Conservation (phyloP, 2,113 vertebrate genomes). For the Furnarius figulus region DNA sequence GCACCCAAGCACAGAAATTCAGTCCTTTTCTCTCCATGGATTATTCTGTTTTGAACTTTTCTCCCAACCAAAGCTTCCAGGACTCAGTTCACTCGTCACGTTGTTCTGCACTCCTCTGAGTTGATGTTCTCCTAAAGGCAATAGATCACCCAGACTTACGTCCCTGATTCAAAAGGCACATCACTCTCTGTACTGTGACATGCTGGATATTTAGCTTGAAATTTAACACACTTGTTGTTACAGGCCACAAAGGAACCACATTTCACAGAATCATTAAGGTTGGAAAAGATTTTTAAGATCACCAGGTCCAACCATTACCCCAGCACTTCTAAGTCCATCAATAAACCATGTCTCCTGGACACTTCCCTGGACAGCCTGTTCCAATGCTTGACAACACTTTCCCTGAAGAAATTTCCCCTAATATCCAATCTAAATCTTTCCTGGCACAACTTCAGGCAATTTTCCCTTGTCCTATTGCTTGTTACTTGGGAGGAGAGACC, state of each 20-base stretch:
- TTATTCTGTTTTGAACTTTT: neutral
- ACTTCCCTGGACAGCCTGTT: neutral
- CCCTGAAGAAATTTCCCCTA: neutral
- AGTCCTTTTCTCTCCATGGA: neutral
- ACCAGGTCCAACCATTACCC: neutral
- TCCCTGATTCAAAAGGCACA: neutral
- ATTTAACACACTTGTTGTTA: neutral
- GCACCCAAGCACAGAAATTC: neutral
- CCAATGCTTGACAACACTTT: neutral
- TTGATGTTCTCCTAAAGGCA: neutral
- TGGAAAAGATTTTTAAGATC: neutral
- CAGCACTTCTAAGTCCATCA: neutral
- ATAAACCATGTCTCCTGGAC: neutral
- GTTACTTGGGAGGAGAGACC: neutral
- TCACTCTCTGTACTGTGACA: neutral
- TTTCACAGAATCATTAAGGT: neutral
- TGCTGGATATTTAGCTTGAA: neutral
- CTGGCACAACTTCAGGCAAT: neutral
- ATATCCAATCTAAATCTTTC: neutral
- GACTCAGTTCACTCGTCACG: neutral
- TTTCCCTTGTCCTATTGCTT: neutral
- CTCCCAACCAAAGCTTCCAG: neutral
- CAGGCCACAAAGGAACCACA: neutral
- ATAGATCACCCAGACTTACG: neutral
- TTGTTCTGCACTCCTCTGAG: neutral